Evolutionary conservation across 2,113 vertebrate genomes (phyloP).

Genomic region (Rhineura floridana): DNA sequence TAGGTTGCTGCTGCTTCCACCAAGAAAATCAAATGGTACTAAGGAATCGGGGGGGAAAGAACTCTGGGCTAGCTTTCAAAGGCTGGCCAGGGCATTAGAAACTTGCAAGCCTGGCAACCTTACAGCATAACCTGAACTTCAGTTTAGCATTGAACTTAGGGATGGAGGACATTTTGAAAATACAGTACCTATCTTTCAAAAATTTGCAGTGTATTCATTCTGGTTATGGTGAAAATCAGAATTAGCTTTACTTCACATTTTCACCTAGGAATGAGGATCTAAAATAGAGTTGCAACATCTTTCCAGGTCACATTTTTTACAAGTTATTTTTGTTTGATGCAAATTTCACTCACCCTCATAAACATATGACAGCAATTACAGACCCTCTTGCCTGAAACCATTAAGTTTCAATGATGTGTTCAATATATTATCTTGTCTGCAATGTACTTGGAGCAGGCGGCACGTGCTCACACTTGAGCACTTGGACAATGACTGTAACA

Average conservation of each 20-base stretch:
- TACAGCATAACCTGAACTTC: conserved; percentile 1
- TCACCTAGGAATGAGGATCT: conserved; percentile 33
- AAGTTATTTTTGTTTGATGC: conserved; percentile 27
- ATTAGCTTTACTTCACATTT: conserved; percentile 55
- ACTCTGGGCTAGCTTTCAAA: background rate
- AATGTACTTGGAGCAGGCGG: conserved; percentile 56
- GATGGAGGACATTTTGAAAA: background rate
- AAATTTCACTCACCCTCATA: conserved; percentile 55
- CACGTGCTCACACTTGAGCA: conserved; percentile 34
- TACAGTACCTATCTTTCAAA: background rate
- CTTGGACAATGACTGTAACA: conserved; percentile 43
- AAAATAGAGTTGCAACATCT: conserved; percentile 46
- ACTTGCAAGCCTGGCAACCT: background rate
- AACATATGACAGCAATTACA: conserved; percentile 62
- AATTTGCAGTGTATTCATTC: background rate
- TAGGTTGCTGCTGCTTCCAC: background rate
- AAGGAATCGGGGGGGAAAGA: background rate
- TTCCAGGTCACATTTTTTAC: conserved; percentile 26
- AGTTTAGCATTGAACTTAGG: background rate
- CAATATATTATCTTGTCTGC: conserved; percentile 69
- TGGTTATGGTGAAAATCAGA: background rate
- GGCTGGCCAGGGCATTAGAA: accelerated
- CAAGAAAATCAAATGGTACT: accelerated
- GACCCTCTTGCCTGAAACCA: conserved; percentile 64
- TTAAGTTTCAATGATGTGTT: conserved; percentile 59